Conservation (phyloP, 2,797 vertebrate species). For the Uromys caudimaculatus region DNA sequence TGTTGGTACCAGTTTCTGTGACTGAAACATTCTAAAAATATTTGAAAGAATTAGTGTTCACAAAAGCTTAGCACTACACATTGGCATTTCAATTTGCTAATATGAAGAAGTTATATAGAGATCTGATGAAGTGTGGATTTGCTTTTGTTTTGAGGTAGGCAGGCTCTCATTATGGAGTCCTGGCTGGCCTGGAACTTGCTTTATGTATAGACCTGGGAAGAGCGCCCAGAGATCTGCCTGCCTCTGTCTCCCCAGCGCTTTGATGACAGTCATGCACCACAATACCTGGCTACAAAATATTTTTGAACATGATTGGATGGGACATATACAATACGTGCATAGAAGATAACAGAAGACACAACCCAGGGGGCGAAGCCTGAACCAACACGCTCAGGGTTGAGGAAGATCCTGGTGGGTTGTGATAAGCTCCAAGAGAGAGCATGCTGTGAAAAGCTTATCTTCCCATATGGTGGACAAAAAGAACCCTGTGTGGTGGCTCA, state of each 20-base stretch:
- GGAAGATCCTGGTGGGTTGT: slow-evolving; percentile 5
- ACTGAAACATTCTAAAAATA: not conserved
- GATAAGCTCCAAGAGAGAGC: slow-evolving; percentile 31
- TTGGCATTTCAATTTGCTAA: not conserved
- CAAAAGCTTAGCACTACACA: not conserved
- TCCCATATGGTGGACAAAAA: not conserved
- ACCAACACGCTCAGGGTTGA: slow-evolving; percentile 45
- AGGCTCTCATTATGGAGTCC: not conserved
- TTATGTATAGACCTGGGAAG: not conserved
- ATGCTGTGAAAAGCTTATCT: not conserved
- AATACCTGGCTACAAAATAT: not conserved
- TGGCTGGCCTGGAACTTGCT: not conserved
- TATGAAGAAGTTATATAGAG: not conserved
- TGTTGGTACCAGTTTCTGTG: not conserved
- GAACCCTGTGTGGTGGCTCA: not conserved
- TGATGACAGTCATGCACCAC: not conserved
- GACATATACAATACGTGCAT: not conserved
- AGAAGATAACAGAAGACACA: slow-evolving; percentile 35
- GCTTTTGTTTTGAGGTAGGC: not conserved
- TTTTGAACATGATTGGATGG: slow-evolving; percentile 8
- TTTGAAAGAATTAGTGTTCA: slow-evolving; percentile 43
- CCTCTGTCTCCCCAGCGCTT: not conserved
- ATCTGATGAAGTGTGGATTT: not conserved
- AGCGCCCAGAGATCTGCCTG: not conserved
- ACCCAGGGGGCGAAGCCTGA: slow-evolving; percentile 1